Evolutionary conservation across 2,113 vertebrate genomes (phyloP).

Genomic region (Porphyrio hochstetteri): DNA sequence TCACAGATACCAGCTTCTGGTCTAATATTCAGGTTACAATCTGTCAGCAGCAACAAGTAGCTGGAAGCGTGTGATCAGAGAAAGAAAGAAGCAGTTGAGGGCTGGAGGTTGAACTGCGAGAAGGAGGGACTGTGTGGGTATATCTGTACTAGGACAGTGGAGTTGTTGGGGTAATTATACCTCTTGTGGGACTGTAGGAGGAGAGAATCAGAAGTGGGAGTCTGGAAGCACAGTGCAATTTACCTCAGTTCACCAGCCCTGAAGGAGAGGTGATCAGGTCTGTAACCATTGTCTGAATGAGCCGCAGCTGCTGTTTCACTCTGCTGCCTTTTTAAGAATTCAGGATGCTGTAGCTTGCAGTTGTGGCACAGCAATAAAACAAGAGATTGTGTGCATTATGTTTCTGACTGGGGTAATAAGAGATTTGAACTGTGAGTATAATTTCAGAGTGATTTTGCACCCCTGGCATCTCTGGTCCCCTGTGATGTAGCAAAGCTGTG

Average conservation of each 20-base stretch:
- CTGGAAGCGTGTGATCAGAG: neutral
- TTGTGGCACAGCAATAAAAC: neutral
- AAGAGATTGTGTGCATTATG: accelerated
- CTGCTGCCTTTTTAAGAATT: neutral
- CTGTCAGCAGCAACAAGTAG: neutral
- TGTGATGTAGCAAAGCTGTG: neutral
- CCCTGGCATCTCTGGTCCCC: accelerated
- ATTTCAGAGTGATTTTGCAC: neutral
- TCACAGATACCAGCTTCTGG: neutral
- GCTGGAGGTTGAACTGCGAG: neutral
- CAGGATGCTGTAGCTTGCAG: neutral
- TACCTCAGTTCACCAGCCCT: neutral
- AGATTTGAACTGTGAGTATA: neutral
- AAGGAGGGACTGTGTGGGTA: neutral
- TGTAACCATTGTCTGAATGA: neutral
- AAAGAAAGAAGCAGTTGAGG: neutral
- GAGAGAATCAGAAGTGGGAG: neutral
- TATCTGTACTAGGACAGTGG: neutral
- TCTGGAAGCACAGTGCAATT: neutral
- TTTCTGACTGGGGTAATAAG: neutral
- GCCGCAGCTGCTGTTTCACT: neutral
- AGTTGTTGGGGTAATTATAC: neutral
- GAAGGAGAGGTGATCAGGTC: neutral
- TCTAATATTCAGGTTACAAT: neutral
- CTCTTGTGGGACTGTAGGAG: neutral